Evolutionary conservation across 2,888 invertebrate genomes (phyloP).

Genomic region (Tetropium fuscum): DNA sequence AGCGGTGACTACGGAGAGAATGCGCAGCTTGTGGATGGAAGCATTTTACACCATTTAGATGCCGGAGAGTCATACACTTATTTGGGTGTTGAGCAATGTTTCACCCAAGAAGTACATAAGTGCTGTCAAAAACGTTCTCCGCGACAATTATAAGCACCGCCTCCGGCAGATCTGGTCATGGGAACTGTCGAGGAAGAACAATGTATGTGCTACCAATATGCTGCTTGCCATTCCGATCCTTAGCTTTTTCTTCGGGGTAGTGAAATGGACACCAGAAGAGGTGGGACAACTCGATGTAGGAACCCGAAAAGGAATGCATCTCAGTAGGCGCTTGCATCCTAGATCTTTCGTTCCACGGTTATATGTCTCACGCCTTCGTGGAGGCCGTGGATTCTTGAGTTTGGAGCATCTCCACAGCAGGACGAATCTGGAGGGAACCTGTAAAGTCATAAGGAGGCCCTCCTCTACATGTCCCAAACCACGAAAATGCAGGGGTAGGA

Average conservation of each 20-base stretch:
- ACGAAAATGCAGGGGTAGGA: constrained; percentile 1
- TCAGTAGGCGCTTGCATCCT: not conserved
- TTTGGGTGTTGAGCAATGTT: not conserved
- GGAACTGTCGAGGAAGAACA: constrained; percentile 7
- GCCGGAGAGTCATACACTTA: constrained; percentile 11
- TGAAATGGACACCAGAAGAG: constrained; percentile 2
- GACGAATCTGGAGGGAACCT: not conserved
- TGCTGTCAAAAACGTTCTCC: not conserved
- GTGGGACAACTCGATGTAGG: constrained; percentile 1
- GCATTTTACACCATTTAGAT: constrained; percentile 8
- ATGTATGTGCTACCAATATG: not conserved
- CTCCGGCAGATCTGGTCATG: constrained; percentile 11
- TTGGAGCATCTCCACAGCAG: not conserved
- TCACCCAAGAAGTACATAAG: not conserved
- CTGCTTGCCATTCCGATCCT: constrained; percentile 4
- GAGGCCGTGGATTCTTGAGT: constrained; percentile 2
- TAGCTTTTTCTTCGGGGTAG: not conserved
- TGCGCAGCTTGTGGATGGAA: constrained; percentile 16
- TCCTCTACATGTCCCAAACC: constrained; percentile 3
- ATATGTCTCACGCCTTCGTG: not conserved
- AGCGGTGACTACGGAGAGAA: not conserved
- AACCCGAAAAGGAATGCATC: not conserved
- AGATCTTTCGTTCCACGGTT: not conserved
- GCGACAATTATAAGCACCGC: not conserved
- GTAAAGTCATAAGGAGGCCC: not conserved